Evolutionary conservation across 2,113 vertebrate genomes (phyloP), one percentile per base, ranked within the genome.

Genomic region (Psittacula cyanocephala): DNA sequence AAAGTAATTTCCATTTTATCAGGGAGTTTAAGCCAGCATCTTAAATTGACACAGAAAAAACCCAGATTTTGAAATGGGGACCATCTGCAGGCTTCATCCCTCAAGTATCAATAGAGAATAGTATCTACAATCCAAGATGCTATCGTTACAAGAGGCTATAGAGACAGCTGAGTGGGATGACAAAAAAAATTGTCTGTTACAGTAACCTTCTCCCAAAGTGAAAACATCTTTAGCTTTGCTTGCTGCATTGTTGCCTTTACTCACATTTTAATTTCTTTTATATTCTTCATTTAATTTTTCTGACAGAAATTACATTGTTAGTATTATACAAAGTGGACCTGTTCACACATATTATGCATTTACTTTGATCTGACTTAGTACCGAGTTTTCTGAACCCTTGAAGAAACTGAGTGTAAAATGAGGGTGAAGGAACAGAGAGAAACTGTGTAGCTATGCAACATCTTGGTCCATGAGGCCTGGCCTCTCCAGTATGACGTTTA

Each of bases 361-460:
- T 89, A 75, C 92, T 97, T 94, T 94, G 75, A 91, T 96, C 80
- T 93, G 63, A 64, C 88, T 93, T 85, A 53, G 44, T 91, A 65
- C 28, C 43, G 83, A 96, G 20, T 94, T 81, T 94, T 93, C 87
- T 81, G 59, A 91, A 83, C 37, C 13, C 13, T 55, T 55, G 53
- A 72, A 81, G 60, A 88, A 85, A 49, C 29, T 78, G 50, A 62
- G 63, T 80, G 43, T 41, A 87, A 83, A 89, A 96, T 75, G 52
- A 81, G 44, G 49, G 16, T 64, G 33, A 37, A 33, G 31, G 31
- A 59, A 47, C 39, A 67, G 72, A 47, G 52, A 69, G 28, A 59
- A 83, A 11, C 20, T 46, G 11, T 62, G 17, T 8, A 55, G 28
- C 16, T 25, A 7, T 37, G 15, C 2, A 11, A 5, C 78, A 59